Evolutionary conservation across 2,113 vertebrate species (phyloP), one percentile per base, ranked within the genome.

Genomic region (Corythaixoides concolor): DNA sequence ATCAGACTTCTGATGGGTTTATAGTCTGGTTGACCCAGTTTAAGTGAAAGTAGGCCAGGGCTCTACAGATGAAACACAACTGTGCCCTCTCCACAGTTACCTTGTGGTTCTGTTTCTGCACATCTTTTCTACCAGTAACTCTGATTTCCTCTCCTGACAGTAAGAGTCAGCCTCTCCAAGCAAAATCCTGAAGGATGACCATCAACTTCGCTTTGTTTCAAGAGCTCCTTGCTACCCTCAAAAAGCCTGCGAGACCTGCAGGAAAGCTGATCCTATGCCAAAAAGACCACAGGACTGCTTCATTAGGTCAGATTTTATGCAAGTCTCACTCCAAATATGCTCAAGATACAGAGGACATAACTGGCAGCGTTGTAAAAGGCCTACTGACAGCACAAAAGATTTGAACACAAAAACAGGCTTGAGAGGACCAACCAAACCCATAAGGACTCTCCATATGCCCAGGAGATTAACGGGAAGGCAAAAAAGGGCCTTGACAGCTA

Each of bases 261-360:
- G 60, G 66, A 70, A 94, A 76, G 77, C 67, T 76, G 79, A 93
- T 88, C 68, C 62, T 53, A 0, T 0, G 75, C 92, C 92, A 97
- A 43, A 60, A 95, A 79, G 50, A 78, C 79, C 69, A 92, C 86
- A 90, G 74, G 85, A 69, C 80, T 83, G 37, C 59, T 69, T 93
- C 92, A 96, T 78, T 95, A 93, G 76, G 86, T 91, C 94, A 88
- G 49, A 92, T 91, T 91, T 95, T 94, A 96, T 85, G 72, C 77
- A 67, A 84, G 37, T 30, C 55, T 91, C 82, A 39, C 50, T 87
- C 92, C 91, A 94, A 85, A 59, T 52, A 88, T 43, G 74, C 64
- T 84, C 77, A 88, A 91, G 86, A 47, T 77, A 89, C 18, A 18
- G 39, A 41, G 18, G 41, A 75, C 59, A 18, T 50, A 91, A 94